phyloP scores from a whole-genome alignment of 2,888 invertebrate genomes.

The Lithophane socia region DNA sequence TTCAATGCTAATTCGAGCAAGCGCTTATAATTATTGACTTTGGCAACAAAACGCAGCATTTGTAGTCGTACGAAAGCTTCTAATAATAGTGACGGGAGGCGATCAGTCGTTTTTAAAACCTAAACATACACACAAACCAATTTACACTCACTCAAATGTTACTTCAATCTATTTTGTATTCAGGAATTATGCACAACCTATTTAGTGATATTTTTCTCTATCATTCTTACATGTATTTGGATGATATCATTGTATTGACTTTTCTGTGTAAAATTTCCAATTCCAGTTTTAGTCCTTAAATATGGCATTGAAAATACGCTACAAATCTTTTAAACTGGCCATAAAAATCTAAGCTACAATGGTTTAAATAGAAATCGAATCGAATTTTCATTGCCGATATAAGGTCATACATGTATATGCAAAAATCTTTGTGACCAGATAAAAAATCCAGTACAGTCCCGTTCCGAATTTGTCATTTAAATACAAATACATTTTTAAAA shows the following conservation, averaged over 20 bases:
- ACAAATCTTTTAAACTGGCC: conserved; percentile 1
- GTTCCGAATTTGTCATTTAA: conserved; percentile 40
- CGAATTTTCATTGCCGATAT: conserved; percentile 15
- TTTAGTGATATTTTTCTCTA: conserved; percentile 43
- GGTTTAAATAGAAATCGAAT: neutral
- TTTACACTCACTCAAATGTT: conserved; percentile 65
- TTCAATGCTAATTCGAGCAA: conserved; percentile 39
- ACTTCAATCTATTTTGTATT: conserved; percentile 51
- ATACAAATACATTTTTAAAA: conserved; percentile 45
- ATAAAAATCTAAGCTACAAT: neutral
- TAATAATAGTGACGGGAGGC: conserved; percentile 60
- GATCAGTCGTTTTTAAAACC: conserved; percentile 70
- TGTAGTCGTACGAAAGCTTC: conserved; percentile 36
- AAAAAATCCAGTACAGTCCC: conserved; percentile 31
- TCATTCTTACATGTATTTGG: conserved; percentile 32
- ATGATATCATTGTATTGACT: conserved; percentile 16
- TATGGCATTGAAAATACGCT: conserved; percentile 13
- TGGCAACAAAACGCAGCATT: conserved; percentile 57
- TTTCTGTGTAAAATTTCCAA: conserved; percentile 14
- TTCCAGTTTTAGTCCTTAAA: conserved; percentile 8
- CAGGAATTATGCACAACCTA: conserved; percentile 64
- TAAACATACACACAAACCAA: conserved; percentile 68
- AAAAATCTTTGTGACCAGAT: conserved; percentile 26
- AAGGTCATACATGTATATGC: conserved; percentile 11
- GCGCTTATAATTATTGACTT: conserved; percentile 34